phyloP scores from a whole-genome alignment of 23 tunicate genomes.

The Clavelina lepadiformis region DNA sequence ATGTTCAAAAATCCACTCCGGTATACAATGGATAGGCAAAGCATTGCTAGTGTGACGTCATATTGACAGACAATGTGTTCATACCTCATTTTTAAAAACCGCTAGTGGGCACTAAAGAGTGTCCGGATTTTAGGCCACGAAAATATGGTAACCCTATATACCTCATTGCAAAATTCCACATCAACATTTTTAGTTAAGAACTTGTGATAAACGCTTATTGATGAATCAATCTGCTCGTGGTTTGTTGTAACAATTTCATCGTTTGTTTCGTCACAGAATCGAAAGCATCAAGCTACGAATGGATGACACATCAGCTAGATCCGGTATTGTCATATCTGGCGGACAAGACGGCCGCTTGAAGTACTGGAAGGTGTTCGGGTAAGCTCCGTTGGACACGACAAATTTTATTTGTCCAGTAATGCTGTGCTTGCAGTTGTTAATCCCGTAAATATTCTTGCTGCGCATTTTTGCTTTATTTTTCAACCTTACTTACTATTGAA shows the following conservation, averaged over 20 bases:
- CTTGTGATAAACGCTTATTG: neutral
- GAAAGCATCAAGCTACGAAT: conserved; percentile 34
- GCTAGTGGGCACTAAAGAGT: too few species aligned
- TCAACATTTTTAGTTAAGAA: neutral
- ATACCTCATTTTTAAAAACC: too few species aligned
- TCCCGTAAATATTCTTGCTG: neutral
- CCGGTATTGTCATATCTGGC: conserved; percentile 47
- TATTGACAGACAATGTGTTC: too few species aligned
- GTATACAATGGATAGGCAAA: too few species aligned
- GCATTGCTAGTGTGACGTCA: too few species aligned
- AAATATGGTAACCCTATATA: too few species aligned
- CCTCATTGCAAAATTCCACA: neutral
- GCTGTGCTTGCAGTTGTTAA: neutral
- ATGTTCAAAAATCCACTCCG: too few species aligned
- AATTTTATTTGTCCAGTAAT: too few species aligned
- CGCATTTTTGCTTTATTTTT: too few species aligned
- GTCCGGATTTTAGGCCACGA: too few species aligned
- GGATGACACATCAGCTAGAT: conserved; percentile 22
- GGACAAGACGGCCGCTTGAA: conserved; percentile 50
- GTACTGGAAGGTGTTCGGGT: conserved; percentile 58
- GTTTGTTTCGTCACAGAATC: conserved; percentile 14
- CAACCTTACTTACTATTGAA: too few species aligned
- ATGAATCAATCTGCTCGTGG: neutral
- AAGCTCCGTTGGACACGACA: too few species aligned
- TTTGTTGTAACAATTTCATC: neutral